Conservation (phyloP, 2,797 vertebrate genomes). For the Eupleurogrammus muticus region DNA sequence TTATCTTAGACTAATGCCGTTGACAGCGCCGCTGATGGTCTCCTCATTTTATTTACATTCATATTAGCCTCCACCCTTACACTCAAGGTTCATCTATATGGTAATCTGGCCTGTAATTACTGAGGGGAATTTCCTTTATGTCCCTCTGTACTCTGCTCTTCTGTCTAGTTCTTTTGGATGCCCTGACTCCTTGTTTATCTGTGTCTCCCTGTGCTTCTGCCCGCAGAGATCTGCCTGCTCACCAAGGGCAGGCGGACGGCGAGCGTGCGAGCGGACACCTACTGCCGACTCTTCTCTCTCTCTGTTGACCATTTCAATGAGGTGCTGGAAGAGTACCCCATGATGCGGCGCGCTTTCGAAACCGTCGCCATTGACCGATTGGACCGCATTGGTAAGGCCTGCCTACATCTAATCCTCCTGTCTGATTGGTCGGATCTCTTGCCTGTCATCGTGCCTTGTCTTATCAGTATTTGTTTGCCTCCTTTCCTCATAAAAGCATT, state of each 20-base stretch:
- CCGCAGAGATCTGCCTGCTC: constrained; percentile 95
- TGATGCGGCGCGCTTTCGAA: constrained; percentile 99
- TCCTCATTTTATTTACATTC: constrained; percentile 70
- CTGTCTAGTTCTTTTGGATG: not conserved
- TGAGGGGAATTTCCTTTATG: constrained; percentile 18
- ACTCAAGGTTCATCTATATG: constrained; percentile 60
- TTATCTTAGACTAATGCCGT: constrained; percentile 45
- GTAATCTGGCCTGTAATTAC: constrained; percentile 58
- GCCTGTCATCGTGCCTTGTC: constrained; percentile 80
- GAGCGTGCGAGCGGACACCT: constrained; percentile 96
- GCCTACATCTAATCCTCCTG: constrained; percentile 11
- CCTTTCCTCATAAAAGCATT: constrained; percentile 79
- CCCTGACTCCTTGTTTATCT: constrained; percentile 21
- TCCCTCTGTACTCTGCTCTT: constrained; percentile 30
- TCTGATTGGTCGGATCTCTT: constrained; percentile 72
- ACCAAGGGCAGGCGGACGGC: constrained; percentile 97
- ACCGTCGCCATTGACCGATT: constrained; percentile 95
- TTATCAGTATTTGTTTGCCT: constrained; percentile 74
- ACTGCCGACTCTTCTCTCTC: constrained; percentile 97
- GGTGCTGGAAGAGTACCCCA: constrained; percentile 98
- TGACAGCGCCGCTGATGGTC: constrained; percentile 56
- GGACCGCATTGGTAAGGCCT: constrained; percentile 95
- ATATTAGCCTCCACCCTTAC: constrained; percentile 46
- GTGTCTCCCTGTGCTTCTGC: constrained; percentile 19
- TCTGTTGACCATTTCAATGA: constrained; percentile 99